Base-by-base conservation (phyloP, 2,888 invertebrate genomes). In the Yponomeuta plumbellus region DNA sequence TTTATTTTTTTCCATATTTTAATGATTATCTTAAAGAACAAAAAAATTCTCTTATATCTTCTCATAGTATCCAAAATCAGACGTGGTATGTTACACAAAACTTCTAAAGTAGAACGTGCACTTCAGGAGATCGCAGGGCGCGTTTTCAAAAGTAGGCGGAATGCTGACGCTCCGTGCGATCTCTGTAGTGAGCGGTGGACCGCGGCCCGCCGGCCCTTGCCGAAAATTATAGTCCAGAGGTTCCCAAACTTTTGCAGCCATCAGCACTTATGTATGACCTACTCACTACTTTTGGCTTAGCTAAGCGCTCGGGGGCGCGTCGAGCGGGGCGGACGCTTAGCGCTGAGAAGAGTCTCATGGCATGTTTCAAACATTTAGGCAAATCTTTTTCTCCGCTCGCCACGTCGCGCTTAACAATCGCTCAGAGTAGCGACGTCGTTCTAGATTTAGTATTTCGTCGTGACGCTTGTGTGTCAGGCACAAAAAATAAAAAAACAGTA, bases 101-200 rank as follows among this genome's bases (percentile, higher is more conserved):
- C 76, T 79, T 80, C 76, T 78, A 77, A 80, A 80, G 77, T 73
- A 76, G 76, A 69, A 77, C 17, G 81, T 86, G 78, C 84, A 83
- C 86, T 90, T 88, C 89, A 88, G 80, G 44, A 86, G 85, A 88
- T 82, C 86, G 89, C 88, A 88, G 80, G 81, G 83, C 75, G 80
- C 88, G 86, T 85, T 77, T 77, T 86, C 86, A 87, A 88, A 86
- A 84, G 85, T 91, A 91, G 91, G 91, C 91, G 91, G 91, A 91
- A 88, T 88, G 81, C 85, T 82, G 80, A 85, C 84, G 85, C 81
- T 77, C 84, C 82, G 79, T 85, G 86, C 89, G 87, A 73, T 89
- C 87, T 81, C 80, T 85, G 84, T 86, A 89, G 83, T 81, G 80
- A 78, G 76, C 73, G 73, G 72, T 72, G 74, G 76, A 72, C 74